These are phyloP conservation scores for Bradypus variegatus DNA, from an alignment of 2,797 vertebrate genomes.

Conservation along the genomic window DNA sequence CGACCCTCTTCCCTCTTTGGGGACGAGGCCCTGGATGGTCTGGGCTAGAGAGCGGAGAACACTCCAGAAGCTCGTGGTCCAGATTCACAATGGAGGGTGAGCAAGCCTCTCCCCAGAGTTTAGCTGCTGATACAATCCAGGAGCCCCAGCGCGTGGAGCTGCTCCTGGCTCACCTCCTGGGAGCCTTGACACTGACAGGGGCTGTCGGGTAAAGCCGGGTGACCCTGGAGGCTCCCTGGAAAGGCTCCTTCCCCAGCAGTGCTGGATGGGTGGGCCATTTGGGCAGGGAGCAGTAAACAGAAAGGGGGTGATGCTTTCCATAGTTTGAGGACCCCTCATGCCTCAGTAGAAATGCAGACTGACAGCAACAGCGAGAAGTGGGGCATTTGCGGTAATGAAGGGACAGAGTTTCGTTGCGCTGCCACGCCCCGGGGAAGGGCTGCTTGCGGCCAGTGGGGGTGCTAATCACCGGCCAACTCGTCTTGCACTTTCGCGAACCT, in stretches of 20 bases:
- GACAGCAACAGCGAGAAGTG: background rate
- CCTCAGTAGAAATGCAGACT: background rate
- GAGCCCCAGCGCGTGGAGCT: background rate
- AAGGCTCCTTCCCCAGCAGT: background rate
- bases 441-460: background rate
- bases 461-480: background rate
- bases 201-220: background rate
- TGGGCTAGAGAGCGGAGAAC: background rate
- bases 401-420: background rate
- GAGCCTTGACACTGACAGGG: background rate
- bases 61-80: too few relatives aligned
- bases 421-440: background rate
- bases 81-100: background rate
- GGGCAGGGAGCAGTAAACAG: too few relatives aligned
- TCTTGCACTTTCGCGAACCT: constrained; percentile 7
- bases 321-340: background rate
- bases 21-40: background rate
- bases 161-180: background rate
- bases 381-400: background rate
- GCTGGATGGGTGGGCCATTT: background rate
- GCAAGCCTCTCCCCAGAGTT: background rate
- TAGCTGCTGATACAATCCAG: background rate
- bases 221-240: background rate
- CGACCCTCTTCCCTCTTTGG: background rate
- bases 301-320: background rate